Conservation (phyloP, 2,113 vertebrate genomes). For the Maccullochella peelii region DNA sequence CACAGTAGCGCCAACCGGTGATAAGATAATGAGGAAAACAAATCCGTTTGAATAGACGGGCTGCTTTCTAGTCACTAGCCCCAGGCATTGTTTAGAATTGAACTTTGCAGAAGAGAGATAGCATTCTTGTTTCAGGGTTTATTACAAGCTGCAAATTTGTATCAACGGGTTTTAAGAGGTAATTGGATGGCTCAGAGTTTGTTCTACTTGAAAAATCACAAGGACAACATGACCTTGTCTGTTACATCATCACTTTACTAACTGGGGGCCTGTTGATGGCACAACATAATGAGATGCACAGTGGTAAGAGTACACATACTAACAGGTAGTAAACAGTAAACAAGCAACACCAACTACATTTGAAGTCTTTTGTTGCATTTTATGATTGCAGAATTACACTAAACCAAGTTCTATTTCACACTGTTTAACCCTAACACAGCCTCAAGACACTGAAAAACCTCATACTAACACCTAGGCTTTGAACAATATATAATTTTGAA, state of each 20-base stretch:
- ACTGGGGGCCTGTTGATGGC: constrained; percentile 8
- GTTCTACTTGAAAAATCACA: constrained; percentile 39
- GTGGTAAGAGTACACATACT: neutral
- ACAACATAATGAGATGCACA: constrained; percentile 20
- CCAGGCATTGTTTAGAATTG: constrained; percentile 65
- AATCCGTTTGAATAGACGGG: constrained; percentile 78
- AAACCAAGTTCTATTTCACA: neutral
- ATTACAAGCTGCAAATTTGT: constrained; percentile 53
- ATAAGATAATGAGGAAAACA: constrained; percentile 86
- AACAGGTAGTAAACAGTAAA: constrained; percentile 8
- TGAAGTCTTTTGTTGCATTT: neutral
- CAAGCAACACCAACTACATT: neutral
- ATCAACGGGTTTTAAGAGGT: constrained; percentile 35
- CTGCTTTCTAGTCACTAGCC: constrained; percentile 59
- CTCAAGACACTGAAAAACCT: neutral
- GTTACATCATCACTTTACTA: constrained; percentile 55
- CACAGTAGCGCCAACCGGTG: constrained; percentile 65
- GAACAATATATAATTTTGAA: neutral
- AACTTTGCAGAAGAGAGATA: constrained; percentile 74
- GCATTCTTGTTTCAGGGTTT: constrained; percentile 53
- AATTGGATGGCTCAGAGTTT: constrained; percentile 24
- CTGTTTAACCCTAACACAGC: neutral
- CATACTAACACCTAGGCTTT: neutral
- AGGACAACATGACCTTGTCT: constrained; percentile 28
- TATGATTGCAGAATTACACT: neutral